phyloP scores from a whole-genome alignment of 2,797 vertebrate species.

The Cheracebus regulus region DNA sequence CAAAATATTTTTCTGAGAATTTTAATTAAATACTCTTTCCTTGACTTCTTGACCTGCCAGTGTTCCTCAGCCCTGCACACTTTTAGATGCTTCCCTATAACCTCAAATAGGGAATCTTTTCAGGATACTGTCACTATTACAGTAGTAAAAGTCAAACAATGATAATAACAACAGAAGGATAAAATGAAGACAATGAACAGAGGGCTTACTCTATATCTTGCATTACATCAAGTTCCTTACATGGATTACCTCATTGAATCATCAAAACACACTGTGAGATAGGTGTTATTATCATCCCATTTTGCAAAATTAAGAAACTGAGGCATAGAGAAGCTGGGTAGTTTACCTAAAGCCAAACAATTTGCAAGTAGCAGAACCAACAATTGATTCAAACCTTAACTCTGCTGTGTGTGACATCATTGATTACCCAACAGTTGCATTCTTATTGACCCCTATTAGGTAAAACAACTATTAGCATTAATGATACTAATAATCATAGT shows the following conservation, averaged over 20 bases:
- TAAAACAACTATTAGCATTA: neutral
- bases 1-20: conserved; percentile 46
- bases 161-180: neutral
- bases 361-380: neutral
- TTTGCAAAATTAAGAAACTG: neutral
- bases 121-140: neutral
- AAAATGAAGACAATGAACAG: neutral
- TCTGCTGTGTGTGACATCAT: neutral
- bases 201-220: neutral
- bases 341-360: neutral
- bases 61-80: neutral
- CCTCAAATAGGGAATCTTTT: neutral
- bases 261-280: neutral
- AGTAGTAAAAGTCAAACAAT: neutral
- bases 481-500: neutral
- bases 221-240: neutral
- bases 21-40: conserved; percentile 35
- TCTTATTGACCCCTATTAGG: neutral
- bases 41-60: conserved; percentile 41
- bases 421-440: neutral
- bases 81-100: neutral
- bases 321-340: neutral
- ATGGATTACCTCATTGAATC: neutral
- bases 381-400: neutral
- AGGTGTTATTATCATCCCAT: neutral